These are phyloP conservation scores for Lepidurus couesii DNA, from an alignment of 1,140 invertebrate species.

Conservation along the genomic window DNA sequence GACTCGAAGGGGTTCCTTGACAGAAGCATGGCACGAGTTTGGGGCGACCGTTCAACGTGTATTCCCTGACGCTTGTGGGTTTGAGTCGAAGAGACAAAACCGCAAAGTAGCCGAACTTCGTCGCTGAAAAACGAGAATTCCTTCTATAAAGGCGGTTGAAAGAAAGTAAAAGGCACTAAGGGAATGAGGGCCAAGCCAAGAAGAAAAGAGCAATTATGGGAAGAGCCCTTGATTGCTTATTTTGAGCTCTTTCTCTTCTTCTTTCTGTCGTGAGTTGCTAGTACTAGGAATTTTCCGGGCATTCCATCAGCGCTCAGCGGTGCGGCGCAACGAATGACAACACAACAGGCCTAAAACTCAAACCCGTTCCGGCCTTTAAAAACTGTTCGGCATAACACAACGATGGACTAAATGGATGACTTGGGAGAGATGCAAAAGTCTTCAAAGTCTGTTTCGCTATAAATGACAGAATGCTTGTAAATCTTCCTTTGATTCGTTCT, in stretches of 20 bases:
- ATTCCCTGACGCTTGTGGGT: background rate
- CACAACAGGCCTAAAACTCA: background rate
- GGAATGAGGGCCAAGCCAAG: background rate
- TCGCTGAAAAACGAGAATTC: background rate
- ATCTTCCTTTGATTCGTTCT: conserved; percentile 13
- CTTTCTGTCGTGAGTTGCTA: background rate
- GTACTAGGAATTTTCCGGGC: background rate
- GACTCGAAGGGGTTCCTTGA: background rate
- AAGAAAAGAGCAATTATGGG: conserved; percentile 19
- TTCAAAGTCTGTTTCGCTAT: background rate
- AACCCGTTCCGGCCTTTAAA: background rate
- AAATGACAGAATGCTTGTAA: conserved; percentile 1
- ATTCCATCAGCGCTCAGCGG: conserved; percentile 14
- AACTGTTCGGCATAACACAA: background rate
- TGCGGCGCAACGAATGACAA: conserved; percentile 20
- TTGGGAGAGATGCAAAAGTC: background rate
- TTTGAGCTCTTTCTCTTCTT: background rate
- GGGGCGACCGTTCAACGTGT: background rate
- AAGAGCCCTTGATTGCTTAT: conserved; percentile 22
- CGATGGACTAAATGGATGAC: background rate
- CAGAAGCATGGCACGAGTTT: background rate
- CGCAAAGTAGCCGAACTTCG: background rate
- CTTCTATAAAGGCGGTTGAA: background rate
- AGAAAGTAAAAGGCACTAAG: background rate
- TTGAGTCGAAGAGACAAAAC: background rate